Evolutionary conservation across 2,797 vertebrate genomes (phyloP).

Genomic region (Alauda arvensis): DNA sequence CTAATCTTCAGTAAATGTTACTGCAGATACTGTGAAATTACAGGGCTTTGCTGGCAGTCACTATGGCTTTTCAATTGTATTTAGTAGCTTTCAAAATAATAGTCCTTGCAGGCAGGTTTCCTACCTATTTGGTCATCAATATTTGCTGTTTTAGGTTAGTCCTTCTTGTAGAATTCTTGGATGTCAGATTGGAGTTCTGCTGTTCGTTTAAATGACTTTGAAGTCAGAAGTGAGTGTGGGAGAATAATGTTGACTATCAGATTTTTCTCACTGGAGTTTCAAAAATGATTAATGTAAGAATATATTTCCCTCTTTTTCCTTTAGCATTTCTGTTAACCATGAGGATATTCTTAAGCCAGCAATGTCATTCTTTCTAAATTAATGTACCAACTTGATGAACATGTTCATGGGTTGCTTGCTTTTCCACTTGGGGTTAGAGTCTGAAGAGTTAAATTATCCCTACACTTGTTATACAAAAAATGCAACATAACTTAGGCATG

Average conservation of each 20-base stretch:
- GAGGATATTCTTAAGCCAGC: not conserved
- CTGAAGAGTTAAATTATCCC: not conserved
- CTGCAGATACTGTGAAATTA: not conserved
- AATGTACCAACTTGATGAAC: not conserved
- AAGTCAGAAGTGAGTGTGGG: not conserved
- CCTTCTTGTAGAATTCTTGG: not conserved
- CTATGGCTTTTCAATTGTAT: not conserved
- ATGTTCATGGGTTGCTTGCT: not conserved
- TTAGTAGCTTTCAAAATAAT: not conserved
- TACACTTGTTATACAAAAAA: not conserved
- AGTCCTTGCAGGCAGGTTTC: not conserved
- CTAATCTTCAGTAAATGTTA: conserved; percentile 4
- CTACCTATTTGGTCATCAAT: not conserved
- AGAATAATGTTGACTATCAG: not conserved
- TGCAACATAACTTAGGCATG: not conserved
- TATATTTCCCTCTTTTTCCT: not conserved
- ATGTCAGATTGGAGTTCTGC: not conserved
- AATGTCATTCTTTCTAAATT: not conserved
- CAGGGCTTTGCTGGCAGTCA: not conserved
- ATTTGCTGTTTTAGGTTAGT: not conserved
- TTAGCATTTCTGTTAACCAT: not conserved
- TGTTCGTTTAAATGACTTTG: not conserved
- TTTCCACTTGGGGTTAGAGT: not conserved
- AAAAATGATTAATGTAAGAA: not conserved
- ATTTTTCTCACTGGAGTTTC: not conserved